Base-by-base conservation (phyloP, 2,797 vertebrate species). In the Merluccius polli region DNA sequence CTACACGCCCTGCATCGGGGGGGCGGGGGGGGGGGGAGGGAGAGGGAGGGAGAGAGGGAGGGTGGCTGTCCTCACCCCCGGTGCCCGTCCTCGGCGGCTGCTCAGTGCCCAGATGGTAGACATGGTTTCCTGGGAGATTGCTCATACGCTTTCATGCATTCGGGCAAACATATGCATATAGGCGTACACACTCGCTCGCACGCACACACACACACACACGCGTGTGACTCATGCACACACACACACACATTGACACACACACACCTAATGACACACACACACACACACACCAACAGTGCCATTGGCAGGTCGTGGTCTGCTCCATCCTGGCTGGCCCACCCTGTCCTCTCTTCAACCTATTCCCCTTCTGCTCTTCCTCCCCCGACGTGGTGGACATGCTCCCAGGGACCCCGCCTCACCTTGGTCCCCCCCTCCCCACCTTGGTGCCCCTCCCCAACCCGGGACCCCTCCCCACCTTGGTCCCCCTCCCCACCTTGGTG, bases 341-440 rank as follows among this genome's bases (percentile, higher is more conserved):
- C 89, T 92, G 88, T 91, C 89, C 87, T 83, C 84, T 48, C 81
- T 32, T 85, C 82, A 84, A 88, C 90, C 87, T 86, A 63, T 87
- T 79, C 87, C 86, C 88, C 89, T 89, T 89, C 87, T 92, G 87
- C 75, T 79, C 81, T 75, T 85, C 83, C 80, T 75, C 32, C 69
- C 36, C 78, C 82, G 77, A 72, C 73, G n/a, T n/a, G n/a, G 77
- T 80, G 74, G 79, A 75, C 84, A 83, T 78, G 82, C 85, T 81
- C 74, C 0, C 75, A 68, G 75, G 82, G 85, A 77, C 80, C 73
- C 33, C 18, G 73, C 44, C 71, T 35, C 30, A 30, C 78, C 70
- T 77, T 80, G 31, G 71, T 63, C 74, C 84, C 78, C 72, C 48
- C 74, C 69, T 36, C 41, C 74, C 30, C 24, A 31, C 11, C n/a